phyloP scores from a whole-genome alignment of 2,888 invertebrate genomes.

The Tuta absoluta region DNA sequence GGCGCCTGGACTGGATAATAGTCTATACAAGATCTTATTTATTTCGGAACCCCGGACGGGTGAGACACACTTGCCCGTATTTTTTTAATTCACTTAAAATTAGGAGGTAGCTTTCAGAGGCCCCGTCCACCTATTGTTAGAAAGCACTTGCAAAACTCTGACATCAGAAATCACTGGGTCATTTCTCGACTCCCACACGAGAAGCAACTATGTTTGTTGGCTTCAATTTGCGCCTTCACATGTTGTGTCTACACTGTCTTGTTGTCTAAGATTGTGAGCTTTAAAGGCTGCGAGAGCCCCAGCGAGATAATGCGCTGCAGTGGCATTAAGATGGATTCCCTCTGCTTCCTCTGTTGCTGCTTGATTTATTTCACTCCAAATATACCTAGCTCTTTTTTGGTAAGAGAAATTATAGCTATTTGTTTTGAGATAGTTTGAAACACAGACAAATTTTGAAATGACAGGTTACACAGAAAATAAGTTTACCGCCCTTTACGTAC shows the following conservation, averaged over 20 bases:
- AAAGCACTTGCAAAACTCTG: too few relatives aligned
- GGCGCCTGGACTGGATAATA: neutral
- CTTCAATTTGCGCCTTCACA: neutral
- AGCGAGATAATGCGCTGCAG: conserved; percentile 15
- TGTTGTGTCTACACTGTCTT: neutral
- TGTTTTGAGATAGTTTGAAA: neutral
- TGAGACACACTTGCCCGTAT: too few relatives aligned
- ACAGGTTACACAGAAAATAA: too few relatives aligned
- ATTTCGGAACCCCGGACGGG: too few relatives aligned
- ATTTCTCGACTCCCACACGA: too few relatives aligned
- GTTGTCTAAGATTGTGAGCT: neutral
- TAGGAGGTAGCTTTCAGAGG: too few relatives aligned
- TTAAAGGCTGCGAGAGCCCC: neutral
- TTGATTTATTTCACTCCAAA: conserved; percentile 12
- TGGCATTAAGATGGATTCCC: conserved; percentile 30
- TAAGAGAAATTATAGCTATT: neutral
- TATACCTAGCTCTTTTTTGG: neutral
- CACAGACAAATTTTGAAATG: neutral
- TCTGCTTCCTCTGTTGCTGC: conserved; percentile 7
- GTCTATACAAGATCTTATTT: neutral
- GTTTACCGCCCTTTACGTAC: too few relatives aligned
- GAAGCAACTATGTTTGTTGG: neutral
- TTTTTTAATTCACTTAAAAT: too few relatives aligned
- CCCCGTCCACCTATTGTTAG: too few relatives aligned
- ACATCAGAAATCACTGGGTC: too few relatives aligned